Base-by-base conservation (phyloP, 2,888 invertebrate species). In the Matsumyia berberina region DNA sequence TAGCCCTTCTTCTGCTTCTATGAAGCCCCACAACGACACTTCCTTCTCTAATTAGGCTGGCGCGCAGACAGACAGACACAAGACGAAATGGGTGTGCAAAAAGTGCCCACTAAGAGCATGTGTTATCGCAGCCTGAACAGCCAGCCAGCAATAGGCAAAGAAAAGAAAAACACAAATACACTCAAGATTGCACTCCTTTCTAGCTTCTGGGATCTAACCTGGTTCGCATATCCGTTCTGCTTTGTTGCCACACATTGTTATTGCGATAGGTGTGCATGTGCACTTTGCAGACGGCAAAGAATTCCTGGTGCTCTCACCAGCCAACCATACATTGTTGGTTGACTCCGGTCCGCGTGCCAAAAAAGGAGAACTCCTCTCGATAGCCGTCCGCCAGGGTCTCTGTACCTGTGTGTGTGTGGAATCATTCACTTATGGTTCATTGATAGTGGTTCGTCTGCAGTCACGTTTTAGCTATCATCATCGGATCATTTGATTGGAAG, bases 401-500 rank as follows among this genome's bases (percentile, higher is more conserved):
- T 24, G 24, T 24, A 4, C 4, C 2, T 24, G 24, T 24, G 24
- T 24, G 11, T 70, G 72, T 51, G 66, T 49, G 37, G 49, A 72
- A 78, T 78, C 77, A 82, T 72, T 82, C 72, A 77, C 78, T 82
- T 77, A 66, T 77, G 77, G 70, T 82, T 53, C 78, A 78, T 77
- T 70, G 82, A 82, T 77, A 78, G 77, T 53, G 72, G 66, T 60
- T 72, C 60, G 51, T 66, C 66, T 51, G 77, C 8, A 77, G 72
- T 82, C 82, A 82, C 82, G 82, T 82, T 82, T 77, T 53, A 66
- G 72, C 72, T 82, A 72, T 82, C 78, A 82, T 77, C 70, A 46
- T 39, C 53, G 78, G 58, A 78, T 82, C 72, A 24, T 77, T 82
- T 82, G 82, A 82, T 82, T 82, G 78, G 72, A 78, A 72, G 82